Evolutionary conservation across 2,113 vertebrate species (phyloP), one percentile per base, ranked within the genome.

Genomic region (Baryphthengus martii): DNA sequence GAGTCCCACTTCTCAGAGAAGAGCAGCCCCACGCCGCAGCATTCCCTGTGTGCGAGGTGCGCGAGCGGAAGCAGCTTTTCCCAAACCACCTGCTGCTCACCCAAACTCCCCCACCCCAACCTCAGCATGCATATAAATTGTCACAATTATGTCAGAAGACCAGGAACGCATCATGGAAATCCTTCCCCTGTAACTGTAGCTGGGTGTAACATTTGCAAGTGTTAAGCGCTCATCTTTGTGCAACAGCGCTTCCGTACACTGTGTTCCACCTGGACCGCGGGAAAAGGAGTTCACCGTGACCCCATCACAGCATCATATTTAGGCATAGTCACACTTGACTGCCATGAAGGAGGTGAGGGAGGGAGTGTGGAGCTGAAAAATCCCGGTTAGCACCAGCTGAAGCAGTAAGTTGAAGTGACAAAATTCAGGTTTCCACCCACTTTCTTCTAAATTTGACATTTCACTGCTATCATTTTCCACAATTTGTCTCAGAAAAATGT

Each of bases 81-180:
- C 88, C 85, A 47, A 90, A 95, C 73, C 80, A 92, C 49, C 77
- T 94, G 85, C 93, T 85, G 37, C 58, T 89, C 40, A 59, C 79
- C 55, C 35, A 82, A 7, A 65, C 73, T 81, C 66, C 72, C 76
- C 62, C 2, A 1, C 40, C 76, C 89, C 85, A 72, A 45, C 77
- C 88, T 73, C 92, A 76, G 45, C 77, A 94, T 96, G 59, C 90
- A 95, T 97, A 96, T 95, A 89, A 78, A 96, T 94, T 7, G 24
- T n/a, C 76, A 80, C 76, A 81, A 70, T 77, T 28, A 17, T 96
- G 96, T 95, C 92, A 95, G 87, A 90, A 94, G 73, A 92, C 12
- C 80, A 92, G 86, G 94, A 92, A 91, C 85, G 92, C 96, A 97
- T 96, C 96, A 96, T 71, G 74, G 96, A 97, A 97, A 97, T 66